Percentiles rank a stretch among this genome's conserved stretches.
phyloP scores from a whole-genome alignment of 2,888 invertebrate genomes.

The Nomada hirtipes region DNA sequence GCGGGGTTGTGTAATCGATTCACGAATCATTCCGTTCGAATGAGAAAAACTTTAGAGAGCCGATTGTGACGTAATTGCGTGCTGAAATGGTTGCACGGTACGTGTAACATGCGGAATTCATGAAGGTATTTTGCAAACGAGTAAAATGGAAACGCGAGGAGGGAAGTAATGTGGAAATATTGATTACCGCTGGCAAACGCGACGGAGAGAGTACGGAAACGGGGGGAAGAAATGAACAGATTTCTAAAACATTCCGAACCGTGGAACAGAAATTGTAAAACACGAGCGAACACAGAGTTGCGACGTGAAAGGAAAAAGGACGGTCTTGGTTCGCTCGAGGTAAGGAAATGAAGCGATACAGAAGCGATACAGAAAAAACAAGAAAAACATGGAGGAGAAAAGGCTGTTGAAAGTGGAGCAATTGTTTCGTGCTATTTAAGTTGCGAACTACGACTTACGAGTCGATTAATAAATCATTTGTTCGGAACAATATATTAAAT shows the following conservation, averaged over 20 bases:
- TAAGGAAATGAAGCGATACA: slow-evolving; percentile 8
- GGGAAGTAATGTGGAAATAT: too few relatives aligned
- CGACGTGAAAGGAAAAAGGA: background rate
- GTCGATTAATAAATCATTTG: background rate
- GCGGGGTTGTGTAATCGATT: slow-evolving; percentile 55
- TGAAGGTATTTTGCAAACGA: background rate
- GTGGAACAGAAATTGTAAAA: background rate
- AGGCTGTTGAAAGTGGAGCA: slow-evolving; percentile 54
- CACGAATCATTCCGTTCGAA: slow-evolving; percentile 20
- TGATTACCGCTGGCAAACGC: too few relatives aligned
- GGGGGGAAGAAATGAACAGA: too few relatives aligned
- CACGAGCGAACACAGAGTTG: background rate
- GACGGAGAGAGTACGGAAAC: too few relatives aligned
- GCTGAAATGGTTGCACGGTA: background rate
- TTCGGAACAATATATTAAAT: too few relatives aligned
- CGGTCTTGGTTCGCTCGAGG: background rate
- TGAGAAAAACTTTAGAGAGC: background rate
- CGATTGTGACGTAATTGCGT: background rate
- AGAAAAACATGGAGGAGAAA: slow-evolving; percentile 17
- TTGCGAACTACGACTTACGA: slow-evolving; percentile 34
- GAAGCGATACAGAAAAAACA: background rate
- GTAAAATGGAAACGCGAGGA: background rate
- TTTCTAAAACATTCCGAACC: background rate
- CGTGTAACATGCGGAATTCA: background rate
- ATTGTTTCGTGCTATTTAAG: slow-evolving; percentile 57